Evolutionary conservation across 2,888 invertebrate species (phyloP).

Genomic region (Formica aserva): DNA sequence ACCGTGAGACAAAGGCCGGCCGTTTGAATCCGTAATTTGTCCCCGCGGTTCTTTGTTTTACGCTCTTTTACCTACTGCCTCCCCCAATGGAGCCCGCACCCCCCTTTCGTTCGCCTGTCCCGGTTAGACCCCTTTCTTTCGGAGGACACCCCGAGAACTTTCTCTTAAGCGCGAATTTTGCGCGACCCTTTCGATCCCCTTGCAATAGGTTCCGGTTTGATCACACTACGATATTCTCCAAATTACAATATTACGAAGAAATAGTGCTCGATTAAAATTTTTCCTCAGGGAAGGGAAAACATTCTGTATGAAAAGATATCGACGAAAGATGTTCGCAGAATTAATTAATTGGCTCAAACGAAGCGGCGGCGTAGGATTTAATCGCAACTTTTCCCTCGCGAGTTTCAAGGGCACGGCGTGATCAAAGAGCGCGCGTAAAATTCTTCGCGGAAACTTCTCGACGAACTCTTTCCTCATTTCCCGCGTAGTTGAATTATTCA

Average conservation of each 20-base stretch:
- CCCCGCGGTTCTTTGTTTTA: conserved; percentile 83
- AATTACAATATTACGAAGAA: neutral
- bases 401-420: conserved; percentile 66
- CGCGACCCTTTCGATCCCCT: conserved; percentile 67
- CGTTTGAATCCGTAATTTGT: conserved; percentile 85
- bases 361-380: conserved; percentile 37
- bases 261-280: neutral
- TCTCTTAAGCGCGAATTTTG: conserved; percentile 60
- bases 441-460: conserved; percentile 83
- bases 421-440: conserved; percentile 77
- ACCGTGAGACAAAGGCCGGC: conserved; percentile 83
- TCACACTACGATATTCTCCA: neutral
- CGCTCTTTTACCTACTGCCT: conserved; percentile 61
- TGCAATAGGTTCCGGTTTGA: neutral
- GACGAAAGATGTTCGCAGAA: neutral
- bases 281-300: neutral
- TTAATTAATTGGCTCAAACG: conserved; percentile 47
- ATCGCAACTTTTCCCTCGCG: conserved; percentile 46
- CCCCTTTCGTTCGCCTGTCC: conserved; percentile 23
- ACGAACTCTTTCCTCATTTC: conserved; percentile 85
- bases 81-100: conserved; percentile 36
- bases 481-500: conserved; percentile 85
- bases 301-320: neutral
- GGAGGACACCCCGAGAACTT: conserved; percentile 1
- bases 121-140: conserved; percentile 30